Base-by-base conservation (phyloP, 2,797 vertebrate genomes). In the Pseudocheirus occidentalis region DNA sequence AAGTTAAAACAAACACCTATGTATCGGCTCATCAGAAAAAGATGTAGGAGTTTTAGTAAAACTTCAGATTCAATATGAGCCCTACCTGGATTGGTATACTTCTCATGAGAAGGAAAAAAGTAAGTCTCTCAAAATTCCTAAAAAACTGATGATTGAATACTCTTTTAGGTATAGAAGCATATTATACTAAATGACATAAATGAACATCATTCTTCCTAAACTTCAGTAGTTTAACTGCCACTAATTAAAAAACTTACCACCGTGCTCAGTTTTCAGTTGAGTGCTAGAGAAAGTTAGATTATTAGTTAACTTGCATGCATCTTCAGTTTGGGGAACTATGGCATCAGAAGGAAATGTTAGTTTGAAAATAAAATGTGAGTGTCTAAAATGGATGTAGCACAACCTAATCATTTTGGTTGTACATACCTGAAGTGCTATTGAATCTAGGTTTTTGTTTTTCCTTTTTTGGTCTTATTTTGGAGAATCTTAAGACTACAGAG, bases 401-500 rank as follows among this genome's bases (percentile, higher is more conserved):
- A 16, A 31, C 90, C 10, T 94, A n/a, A 95, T 95, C 89, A 95
- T 21, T 95, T 73, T 87, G 3, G 34, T 94, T 27, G 89, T 58
- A 94, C 53, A 89, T 92, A 89, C 59, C 66, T 95, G 73, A 92
- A 13, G 54, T 95, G 93, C 53, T 92, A 29, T 66, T 55, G 95
- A 31, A 93, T 95, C 92, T 93, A 92, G 29, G 52, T 90, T 59
- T 94, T 21, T 93, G n/a, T 21, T 81, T 40, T 21, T 81, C n/a
- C 7, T 40, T 94, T 34, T 96, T 95, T 95, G 93, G 16, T 56
- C 91, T 91, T 95, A 34, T 87, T 87, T 87, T 46, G 40, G n/a
- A 94, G 91, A 95, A 93, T 94, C 97, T n/a, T 90, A 95, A 95
- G n/a, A 96, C 81, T 93, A 91, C 53, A 95, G 92, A 46, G 91